Conservation (phyloP, 1,140 invertebrate genomes). For the Eupristina koningsbergeri region DNA sequence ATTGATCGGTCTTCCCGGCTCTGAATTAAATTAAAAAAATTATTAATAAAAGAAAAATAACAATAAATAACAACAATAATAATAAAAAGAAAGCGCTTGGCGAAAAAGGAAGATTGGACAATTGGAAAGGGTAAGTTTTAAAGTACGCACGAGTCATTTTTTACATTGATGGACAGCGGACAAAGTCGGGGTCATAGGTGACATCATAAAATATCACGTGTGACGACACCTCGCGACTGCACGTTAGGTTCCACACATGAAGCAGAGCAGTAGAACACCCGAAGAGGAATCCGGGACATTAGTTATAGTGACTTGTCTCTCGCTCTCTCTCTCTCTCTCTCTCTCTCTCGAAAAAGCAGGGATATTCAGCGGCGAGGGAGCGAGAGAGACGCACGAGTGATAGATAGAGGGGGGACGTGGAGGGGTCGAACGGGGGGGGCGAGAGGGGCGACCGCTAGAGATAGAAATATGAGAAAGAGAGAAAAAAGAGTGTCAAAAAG, state of each 20-base stretch:
- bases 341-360: constrained; percentile 1
- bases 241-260: constrained; percentile 67
- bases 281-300: constrained; percentile 57
- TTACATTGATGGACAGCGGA: not conserved
- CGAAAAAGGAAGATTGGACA: no score
- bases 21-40: no score
- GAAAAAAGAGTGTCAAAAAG: no score
- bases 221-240: constrained; percentile 60
- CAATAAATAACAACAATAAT: no score
- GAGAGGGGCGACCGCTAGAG: not conserved
- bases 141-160: not conserved
- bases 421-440: no score
- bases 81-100: no score
- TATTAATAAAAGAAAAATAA: no score
- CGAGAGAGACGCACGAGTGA: not conserved
- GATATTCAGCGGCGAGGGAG: not conserved
- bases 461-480: no score
- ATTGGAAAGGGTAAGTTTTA: not conserved
- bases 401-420: no score
- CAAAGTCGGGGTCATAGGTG: not conserved
- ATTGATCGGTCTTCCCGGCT: no score
- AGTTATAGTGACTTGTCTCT: constrained; percentile 7
- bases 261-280: constrained; percentile 63
- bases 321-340: no score
- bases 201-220: constrained; percentile 44